phyloP scores from a whole-genome alignment of 2,797 vertebrate genomes.

The Hoplostethus mediterraneus region DNA sequence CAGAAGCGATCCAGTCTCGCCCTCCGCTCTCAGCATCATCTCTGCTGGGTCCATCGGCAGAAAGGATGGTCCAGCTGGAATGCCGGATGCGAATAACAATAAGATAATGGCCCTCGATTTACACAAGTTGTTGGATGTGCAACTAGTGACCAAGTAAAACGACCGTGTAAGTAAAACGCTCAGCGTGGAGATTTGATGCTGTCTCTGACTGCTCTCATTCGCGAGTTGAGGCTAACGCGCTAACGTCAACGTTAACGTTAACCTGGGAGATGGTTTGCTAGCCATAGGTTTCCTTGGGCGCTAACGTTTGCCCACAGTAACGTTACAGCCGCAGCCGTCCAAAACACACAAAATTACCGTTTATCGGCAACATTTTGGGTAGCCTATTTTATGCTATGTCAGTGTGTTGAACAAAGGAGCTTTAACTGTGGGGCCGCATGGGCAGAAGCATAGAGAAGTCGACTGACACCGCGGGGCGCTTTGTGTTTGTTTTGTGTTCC shows the following conservation, averaged over 20 bases:
- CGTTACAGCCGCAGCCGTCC: background rate
- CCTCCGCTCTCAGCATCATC: constrained; percentile 53
- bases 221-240: constrained; percentile 60
- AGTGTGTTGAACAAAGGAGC: constrained; percentile 75
- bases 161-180: constrained; percentile 69
- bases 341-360: background rate
- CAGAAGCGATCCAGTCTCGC: constrained; percentile 53
- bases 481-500: constrained; percentile 74
- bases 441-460: constrained; percentile 69
- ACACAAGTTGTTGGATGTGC: constrained; percentile 49
- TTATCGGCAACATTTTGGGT: background rate
- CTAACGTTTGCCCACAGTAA: constrained; percentile 19
- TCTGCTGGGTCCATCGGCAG: constrained; percentile 60
- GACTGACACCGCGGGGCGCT: constrained; percentile 13
- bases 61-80: constrained; percentile 72
- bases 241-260: constrained; percentile 47
- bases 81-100: constrained; percentile 63
- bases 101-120: constrained; percentile 61
- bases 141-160: constrained; percentile 60
- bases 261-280: constrained; percentile 53
- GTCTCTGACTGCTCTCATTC: constrained; percentile 13
- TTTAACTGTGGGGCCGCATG: constrained; percentile 74
- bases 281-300: constrained; percentile 49
- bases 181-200: constrained; percentile 29
- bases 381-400: constrained; percentile 16